Evolutionary conservation across 2,888 invertebrate species (phyloP).

Genomic region (Caenorhabditis sp.): DNA sequence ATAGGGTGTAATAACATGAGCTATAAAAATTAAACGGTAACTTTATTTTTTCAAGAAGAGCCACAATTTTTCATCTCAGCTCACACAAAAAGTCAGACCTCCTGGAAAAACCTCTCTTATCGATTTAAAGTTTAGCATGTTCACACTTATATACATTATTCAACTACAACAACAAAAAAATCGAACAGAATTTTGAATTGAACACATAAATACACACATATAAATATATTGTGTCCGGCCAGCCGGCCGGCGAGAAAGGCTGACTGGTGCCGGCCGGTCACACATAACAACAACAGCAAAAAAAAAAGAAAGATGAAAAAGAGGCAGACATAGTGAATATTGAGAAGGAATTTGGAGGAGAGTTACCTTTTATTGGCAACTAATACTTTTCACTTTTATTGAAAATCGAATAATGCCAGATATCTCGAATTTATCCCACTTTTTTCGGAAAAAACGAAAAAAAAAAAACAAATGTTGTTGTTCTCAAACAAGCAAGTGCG

Average conservation of each 20-base stretch:
- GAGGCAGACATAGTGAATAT: not conserved
- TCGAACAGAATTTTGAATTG: not conserved
- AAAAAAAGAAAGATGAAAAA: not conserved
- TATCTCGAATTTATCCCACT: no score
- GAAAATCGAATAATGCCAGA: no score
- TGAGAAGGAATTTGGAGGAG: not conserved
- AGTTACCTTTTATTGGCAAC: not conserved
- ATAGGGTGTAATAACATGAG: no score
- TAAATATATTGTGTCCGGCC: not conserved
- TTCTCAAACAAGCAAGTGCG: not conserved
- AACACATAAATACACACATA: not conserved
- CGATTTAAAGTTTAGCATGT: no score
- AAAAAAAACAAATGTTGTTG: not conserved
- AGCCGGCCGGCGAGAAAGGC: not conserved
- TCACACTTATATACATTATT: no score
- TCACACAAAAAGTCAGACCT: no score
- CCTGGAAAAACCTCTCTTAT: no score
- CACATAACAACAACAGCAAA: slow-evolving; percentile 4
- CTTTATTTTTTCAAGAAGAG: no score
- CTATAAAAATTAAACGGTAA: no score
- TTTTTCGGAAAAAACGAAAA: not conserved
- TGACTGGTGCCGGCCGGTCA: slow-evolving; percentile 3
- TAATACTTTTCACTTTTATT: not conserved
- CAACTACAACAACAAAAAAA: not conserved
- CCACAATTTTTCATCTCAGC: no score